Evolutionary conservation across 2,888 invertebrate genomes (phyloP).

Genomic region (Netelia inedita): DNA sequence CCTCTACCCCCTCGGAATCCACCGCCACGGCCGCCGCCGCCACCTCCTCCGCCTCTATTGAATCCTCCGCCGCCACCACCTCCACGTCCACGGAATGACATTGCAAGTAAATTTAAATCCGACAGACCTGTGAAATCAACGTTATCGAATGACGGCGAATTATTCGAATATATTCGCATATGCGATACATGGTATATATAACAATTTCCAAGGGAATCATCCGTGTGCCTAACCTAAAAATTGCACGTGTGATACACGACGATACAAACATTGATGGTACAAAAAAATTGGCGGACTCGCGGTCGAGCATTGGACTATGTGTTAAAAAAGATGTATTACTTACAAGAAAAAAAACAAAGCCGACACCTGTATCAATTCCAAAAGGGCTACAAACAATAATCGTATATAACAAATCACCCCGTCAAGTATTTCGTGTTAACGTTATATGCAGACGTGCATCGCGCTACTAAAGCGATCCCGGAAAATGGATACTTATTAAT

Average conservation of each 20-base stretch:
- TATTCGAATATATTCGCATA: background rate
- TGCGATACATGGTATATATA: no score
- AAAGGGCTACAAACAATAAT: background rate
- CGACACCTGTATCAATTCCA: background rate
- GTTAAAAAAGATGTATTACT: background rate
- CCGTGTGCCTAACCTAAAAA: slow-evolving; percentile 44
- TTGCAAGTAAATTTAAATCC: slow-evolving; percentile 21
- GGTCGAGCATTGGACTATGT: background rate
- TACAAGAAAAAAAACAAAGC: slow-evolving; percentile 17
- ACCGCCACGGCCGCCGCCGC: slow-evolving; percentile 51
- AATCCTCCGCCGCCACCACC: slow-evolving; percentile 65
- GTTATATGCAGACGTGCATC: background rate
- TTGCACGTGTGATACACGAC: slow-evolving; percentile 31
- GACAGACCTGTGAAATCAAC: slow-evolving; percentile 15
- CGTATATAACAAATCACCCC: background rate
- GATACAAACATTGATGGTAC: background rate
- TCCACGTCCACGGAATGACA: slow-evolving; percentile 71
- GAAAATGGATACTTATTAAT: background rate
- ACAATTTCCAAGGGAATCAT: no score
- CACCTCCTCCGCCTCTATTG: slow-evolving; percentile 64
- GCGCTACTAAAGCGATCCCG: background rate
- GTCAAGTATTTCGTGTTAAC: background rate
- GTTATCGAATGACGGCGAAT: background rate
- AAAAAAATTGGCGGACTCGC: background rate
- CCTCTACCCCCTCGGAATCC: slow-evolving; percentile 62